Evolutionary conservation across 2,888 invertebrate species (phyloP), one percentile per base, ranked within the genome.

Genomic region (Epirrita christyi): DNA sequence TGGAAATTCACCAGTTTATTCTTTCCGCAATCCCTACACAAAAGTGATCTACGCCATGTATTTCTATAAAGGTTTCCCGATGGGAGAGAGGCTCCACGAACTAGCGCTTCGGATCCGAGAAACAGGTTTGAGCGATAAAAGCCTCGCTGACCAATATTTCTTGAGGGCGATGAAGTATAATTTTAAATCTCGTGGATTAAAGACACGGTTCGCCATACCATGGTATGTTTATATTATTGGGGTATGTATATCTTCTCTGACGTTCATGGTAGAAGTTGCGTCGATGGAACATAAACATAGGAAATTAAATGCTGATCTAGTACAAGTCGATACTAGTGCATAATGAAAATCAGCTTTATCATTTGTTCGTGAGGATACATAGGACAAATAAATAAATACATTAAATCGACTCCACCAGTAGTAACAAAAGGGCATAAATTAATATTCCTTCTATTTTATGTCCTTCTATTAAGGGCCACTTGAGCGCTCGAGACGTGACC

Each of bases 31-130:
- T 6, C 81, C 83, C 0, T 63, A 75, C 6, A 68, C 70, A 5
- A 81, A 81, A 49, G 52, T 80, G 1, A 70, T 84, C 2, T 85
- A 81, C 44, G 75, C 76, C 0, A 77, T 81, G 11, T 87, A 76
- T 37, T 64, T 82, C 5, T 78, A 81, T 46, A 86, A 86, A 62
- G 88, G 86, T 0, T 87, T 87, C 54, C 86, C 86, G 1, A 55
- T 79, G 34, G 6, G 57, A 0, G 52, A 73, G 0, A 66, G 62
- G 8, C 47, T 86, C 5, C 64, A 77, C 13, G 6, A 34, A 1
- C 59, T 68, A 2, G 62, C 74, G 1, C 58, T 86, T 0, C 62
- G 70, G 2, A 45, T 87, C 7, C 68, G 76, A 37, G 85, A 86
- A 49, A 75, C 67, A 11, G 87, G 87, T 6, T 54, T 85, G 5